Evolutionary conservation across 1,140 invertebrate genomes (phyloP).

Genomic region (Hyles euphorbiae): DNA sequence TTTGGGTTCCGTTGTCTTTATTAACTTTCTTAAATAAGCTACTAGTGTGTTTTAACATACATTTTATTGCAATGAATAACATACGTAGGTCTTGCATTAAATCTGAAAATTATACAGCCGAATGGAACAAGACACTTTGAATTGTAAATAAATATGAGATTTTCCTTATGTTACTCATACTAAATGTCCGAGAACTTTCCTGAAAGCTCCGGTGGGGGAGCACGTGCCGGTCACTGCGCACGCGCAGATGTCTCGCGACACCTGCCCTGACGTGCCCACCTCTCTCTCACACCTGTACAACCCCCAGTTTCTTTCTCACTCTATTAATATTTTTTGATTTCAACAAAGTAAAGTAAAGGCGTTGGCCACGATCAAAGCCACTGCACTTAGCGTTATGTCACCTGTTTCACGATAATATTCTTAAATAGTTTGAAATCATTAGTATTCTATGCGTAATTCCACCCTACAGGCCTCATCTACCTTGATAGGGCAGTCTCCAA

Average conservation of each 20-base stretch:
- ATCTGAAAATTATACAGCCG: too few species aligned
- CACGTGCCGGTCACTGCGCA: constrained; percentile 64
- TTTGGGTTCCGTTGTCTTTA: too few species aligned
- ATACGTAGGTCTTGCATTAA: too few species aligned
- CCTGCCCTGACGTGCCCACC: constrained; percentile 48
- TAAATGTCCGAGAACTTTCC: constrained; percentile 2
- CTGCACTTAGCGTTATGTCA: constrained; percentile 61
- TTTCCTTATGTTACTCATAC: too few species aligned
- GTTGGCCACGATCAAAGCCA: constrained; percentile 46
- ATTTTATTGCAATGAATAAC: too few species aligned
- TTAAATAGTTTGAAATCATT: constrained; percentile 64
- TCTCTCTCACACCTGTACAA: constrained; percentile 40
- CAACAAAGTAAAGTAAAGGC: constrained; percentile 47
- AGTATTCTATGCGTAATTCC: constrained; percentile 50
- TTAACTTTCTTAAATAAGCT: too few species aligned
- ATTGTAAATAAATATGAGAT: too few species aligned
- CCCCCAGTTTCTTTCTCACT: constrained; percentile 41
- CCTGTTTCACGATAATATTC: constrained; percentile 65
- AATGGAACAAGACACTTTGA: too few species aligned
- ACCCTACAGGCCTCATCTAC: constrained; percentile 44
- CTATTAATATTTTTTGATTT: constrained; percentile 54
- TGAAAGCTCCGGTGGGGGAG: constrained; percentile 35
- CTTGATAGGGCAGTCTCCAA: constrained; percentile 43
- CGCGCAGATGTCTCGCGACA: constrained; percentile 68
- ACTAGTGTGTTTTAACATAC: too few species aligned